A percentile compares a stretch with the other conserved stretches of the same genome.
Conservation (phyloP, 2,888 invertebrate species). For the Epinotia bilunana region DNA sequence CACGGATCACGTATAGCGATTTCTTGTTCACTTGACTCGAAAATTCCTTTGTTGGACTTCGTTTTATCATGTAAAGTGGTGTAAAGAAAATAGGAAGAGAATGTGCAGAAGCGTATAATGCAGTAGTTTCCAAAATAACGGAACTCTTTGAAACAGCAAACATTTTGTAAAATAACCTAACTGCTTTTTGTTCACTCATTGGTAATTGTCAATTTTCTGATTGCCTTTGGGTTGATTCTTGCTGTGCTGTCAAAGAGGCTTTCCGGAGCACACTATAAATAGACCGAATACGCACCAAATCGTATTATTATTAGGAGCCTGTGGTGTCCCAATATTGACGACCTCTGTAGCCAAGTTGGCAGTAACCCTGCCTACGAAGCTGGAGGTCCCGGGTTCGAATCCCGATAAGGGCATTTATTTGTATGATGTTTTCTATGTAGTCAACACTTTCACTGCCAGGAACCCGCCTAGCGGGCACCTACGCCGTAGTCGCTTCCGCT, state of each 20-base stretch:
- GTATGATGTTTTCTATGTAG: too few relatives aligned
- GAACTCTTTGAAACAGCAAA: neutral
- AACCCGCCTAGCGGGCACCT: too few relatives aligned
- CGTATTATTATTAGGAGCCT: too few relatives aligned
- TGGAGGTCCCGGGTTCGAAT: too few relatives aligned
- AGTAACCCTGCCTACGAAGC: too few relatives aligned
- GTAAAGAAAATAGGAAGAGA: slow-evolving; percentile 17
- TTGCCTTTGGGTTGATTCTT: neutral
- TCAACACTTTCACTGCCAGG: too few relatives aligned
- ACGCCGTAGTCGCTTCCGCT: too few relatives aligned
- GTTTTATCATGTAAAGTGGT: slow-evolving; percentile 49
- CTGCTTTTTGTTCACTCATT: neutral
- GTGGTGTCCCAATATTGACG: too few relatives aligned
- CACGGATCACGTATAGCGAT: slow-evolving; percentile 65
- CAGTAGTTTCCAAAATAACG: neutral
- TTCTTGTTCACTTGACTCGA: slow-evolving; percentile 62
- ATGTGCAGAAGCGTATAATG: neutral
- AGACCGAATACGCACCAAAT: too few relatives aligned
- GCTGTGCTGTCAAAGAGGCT: too few relatives aligned
- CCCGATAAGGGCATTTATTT: too few relatives aligned
- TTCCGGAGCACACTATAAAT: neutral
- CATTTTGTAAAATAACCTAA: neutral
- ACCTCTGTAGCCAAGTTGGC: too few relatives aligned
- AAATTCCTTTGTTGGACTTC: slow-evolving; percentile 64
- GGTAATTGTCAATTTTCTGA: neutral